Evolutionary conservation across 2,797 vertebrate genomes (phyloP).

Genomic region (Enteromius anoplus): DNA sequence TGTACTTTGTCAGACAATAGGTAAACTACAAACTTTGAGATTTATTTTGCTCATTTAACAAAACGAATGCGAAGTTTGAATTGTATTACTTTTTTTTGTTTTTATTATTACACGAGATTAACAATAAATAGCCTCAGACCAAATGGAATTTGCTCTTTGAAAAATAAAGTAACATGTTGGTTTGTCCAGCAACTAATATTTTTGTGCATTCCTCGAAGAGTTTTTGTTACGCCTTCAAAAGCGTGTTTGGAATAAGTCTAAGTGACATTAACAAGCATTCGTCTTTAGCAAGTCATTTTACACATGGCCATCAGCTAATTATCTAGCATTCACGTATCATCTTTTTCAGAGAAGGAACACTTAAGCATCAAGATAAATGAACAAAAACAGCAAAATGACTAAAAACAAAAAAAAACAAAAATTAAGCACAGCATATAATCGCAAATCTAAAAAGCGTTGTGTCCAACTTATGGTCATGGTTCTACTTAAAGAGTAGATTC

Average conservation of each 20-base stretch:
- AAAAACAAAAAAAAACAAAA: not conserved
- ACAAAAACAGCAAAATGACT: not conserved
- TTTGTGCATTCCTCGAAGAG: slow-evolving; percentile 58
- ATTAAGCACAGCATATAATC: slow-evolving; percentile 18
- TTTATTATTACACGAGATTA: not conserved
- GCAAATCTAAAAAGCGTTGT: slow-evolving; percentile 20
- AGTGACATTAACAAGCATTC: slow-evolving; percentile 48
- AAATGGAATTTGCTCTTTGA: slow-evolving; percentile 1
- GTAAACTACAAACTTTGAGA: slow-evolving; percentile 27
- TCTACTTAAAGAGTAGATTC: slow-evolving; percentile 44
- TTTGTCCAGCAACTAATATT: slow-evolving; percentile 54
- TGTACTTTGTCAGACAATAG: slow-evolving; percentile 69
- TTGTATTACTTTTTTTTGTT: not conserved
- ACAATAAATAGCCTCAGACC: slow-evolving; percentile 15
- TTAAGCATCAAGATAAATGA: slow-evolving; percentile 5
- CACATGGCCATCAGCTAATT: slow-evolving; percentile 42
- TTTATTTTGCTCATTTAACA: slow-evolving; percentile 19
- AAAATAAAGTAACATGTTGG: slow-evolving; percentile 33
- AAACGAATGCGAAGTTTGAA: slow-evolving; percentile 4
- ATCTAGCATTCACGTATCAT: slow-evolving; percentile 7
- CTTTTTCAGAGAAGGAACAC: slow-evolving; percentile 16
- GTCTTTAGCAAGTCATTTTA: slow-evolving; percentile 59
- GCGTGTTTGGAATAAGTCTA: slow-evolving; percentile 46
- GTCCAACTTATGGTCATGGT: slow-evolving; percentile 17
- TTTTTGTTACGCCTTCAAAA: slow-evolving; percentile 44